Percentiles rank a stretch among this genome's conserved stretches.
Evolutionary conservation across 2,888 invertebrate species (phyloP).

Genomic region (Dexiosoma caninum): DNA sequence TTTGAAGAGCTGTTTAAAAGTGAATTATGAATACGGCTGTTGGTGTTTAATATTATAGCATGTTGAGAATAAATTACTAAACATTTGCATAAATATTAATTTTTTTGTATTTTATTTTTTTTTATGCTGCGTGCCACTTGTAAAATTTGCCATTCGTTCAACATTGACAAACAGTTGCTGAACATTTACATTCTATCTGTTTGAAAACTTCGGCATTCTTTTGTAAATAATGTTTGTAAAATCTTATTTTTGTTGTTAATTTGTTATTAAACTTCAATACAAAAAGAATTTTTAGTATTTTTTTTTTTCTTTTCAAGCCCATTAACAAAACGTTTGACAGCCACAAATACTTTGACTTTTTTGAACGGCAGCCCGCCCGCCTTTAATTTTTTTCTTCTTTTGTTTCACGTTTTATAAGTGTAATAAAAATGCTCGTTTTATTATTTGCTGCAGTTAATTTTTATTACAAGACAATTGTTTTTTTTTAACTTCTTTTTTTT

Average conservation of each 20-base stretch:
- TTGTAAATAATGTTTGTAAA: slow-evolving; percentile 7
- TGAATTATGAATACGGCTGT: no score
- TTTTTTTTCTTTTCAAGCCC: background rate
- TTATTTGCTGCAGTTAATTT: slow-evolving; percentile 30
- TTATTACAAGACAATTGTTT: slow-evolving; percentile 39
- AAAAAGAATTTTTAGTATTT: slow-evolving; percentile 6
- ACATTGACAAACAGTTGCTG: slow-evolving; percentile 21
- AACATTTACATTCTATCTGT: slow-evolving; percentile 16
- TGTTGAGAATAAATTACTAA: no score
- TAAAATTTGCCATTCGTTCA: background rate
- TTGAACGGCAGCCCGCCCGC: background rate
- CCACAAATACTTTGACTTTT: background rate
- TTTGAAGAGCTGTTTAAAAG: no score
- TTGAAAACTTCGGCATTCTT: slow-evolving; percentile 18
- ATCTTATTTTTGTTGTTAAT: slow-evolving; percentile 39
- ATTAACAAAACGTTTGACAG: background rate
- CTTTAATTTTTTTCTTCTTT: background rate
- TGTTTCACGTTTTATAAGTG: background rate
- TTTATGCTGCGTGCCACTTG: no score
- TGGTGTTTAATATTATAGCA: no score
- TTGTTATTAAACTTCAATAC: slow-evolving; percentile 21
- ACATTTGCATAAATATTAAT: no score
- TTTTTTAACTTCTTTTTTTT: background rate
- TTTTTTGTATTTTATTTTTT: no score
- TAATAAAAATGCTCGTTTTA: slow-evolving; percentile 25